Conservation (phyloP, 92 coral and sea anemone species). For the Phenganax marumi region DNA sequence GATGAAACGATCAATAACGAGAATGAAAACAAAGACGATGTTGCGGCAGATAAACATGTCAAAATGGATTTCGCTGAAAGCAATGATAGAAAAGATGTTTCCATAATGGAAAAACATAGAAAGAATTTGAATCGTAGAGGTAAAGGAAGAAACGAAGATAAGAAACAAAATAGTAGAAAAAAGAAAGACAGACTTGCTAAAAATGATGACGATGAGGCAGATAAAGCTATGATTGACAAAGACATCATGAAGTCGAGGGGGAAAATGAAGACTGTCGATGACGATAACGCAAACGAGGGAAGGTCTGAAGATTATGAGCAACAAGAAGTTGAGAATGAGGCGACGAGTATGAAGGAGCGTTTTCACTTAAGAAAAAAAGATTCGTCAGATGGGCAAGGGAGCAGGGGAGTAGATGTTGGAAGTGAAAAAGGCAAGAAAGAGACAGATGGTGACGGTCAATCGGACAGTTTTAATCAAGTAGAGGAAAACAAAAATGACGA, state of each 20-base stretch:
- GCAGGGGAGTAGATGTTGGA: neutral
- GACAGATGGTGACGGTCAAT: too few species aligned
- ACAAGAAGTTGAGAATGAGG: neutral
- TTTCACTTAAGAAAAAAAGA: neutral
- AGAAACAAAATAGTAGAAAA: neutral
- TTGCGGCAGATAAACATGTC: neutral
- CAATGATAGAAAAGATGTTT: neutral
- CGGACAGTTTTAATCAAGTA: neutral
- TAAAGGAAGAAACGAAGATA: neutral
- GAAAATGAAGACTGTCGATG: neutral
- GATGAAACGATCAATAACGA: neutral
- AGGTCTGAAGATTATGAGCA: neutral
- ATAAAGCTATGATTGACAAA: neutral
- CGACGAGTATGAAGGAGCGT: neutral
- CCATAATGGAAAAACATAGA: neutral
- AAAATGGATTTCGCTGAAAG: neutral
- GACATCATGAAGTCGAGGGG: neutral
- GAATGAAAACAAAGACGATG: neutral
- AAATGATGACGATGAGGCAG: neutral
- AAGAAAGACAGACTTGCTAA: neutral
- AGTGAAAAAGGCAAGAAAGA: too few species aligned
- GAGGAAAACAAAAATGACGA: neutral
- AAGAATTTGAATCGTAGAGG: neutral
- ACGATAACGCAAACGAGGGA: neutral
- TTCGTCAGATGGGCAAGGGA: neutral